phyloP scores from a whole-genome alignment of 2,888 invertebrate genomes.

The Idaea dimidiata region DNA sequence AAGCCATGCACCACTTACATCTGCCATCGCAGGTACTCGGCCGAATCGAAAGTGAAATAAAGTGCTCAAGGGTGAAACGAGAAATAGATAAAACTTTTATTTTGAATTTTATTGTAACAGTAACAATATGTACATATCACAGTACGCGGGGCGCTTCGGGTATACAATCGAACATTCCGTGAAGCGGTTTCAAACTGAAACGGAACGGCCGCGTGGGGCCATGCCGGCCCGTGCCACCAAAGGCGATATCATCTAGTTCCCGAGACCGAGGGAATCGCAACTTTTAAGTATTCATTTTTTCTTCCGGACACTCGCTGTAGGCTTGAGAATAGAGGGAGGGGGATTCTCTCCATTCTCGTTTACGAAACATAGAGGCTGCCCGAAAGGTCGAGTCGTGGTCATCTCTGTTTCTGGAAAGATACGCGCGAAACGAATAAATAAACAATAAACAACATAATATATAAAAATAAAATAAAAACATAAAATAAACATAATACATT shows the following conservation, averaged over 20 bases:
- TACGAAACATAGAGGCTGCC: constrained; percentile 88
- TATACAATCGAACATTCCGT: constrained; percentile 56
- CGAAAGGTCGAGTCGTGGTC: constrained; percentile 85
- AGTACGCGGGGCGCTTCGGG: constrained; percentile 81
- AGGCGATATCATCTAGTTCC: constrained; percentile 58
- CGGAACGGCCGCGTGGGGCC: constrained; percentile 57
- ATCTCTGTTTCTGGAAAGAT: constrained; percentile 78
- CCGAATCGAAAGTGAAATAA: constrained; percentile 50
- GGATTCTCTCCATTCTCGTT: constrained; percentile 79
- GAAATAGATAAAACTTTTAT: constrained; percentile 58
- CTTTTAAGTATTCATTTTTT: constrained; percentile 57
- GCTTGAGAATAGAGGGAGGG: constrained; percentile 76
- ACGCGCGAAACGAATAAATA: constrained; percentile 51
- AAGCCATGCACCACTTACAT: constrained; percentile 80
- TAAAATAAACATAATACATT: constrained; percentile 31
- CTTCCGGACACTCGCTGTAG: constrained; percentile 77
- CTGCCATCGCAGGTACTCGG: constrained; percentile 53
- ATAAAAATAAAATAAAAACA: constrained; percentile 38
- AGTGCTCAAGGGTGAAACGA: constrained; percentile 59
- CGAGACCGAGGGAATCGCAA: constrained; percentile 49
- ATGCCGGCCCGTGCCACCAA: constrained; percentile 54
- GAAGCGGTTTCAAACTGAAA: constrained; percentile 53
- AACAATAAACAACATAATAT: constrained; percentile 36
- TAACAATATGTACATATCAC: constrained; percentile 80
- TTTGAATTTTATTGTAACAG: constrained; percentile 77